Evolutionary conservation across 1,140 invertebrate genomes (phyloP), one percentile per base, ranked within the genome.

Genomic region (Sycobia sp.): DNA sequence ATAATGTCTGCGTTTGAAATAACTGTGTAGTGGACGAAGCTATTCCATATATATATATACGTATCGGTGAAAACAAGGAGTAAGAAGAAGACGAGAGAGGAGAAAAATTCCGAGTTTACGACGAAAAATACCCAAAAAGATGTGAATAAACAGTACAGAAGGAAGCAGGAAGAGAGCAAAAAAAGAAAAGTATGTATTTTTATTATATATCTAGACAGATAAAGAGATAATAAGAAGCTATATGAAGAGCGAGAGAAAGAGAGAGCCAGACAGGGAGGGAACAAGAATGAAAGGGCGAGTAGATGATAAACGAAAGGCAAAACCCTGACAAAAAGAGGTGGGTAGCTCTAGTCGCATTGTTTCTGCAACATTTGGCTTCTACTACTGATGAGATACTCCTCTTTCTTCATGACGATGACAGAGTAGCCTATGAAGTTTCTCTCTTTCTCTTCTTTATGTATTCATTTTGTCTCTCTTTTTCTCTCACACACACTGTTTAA

Each of bases 291-390:
- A 25, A 25, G 10, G n/a, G 29, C 27, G n/a, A 36, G 2, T 16
- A 47, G 18, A 54, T 11, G 47, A 62, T 47, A 18, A 38, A 27
- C 11, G 34, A 22, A 32, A 51, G 36, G 32, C 18, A 43, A 51
- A 44, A 46, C 23, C 18, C 2, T 3, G 32, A 14, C 16, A 13
- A 50, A 22, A 27, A 32, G 47, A 49, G 47, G 32, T 1, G 49
- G 32, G 20, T 22, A n/a, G 18, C n/a, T 29, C 22, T 18, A 4
- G 0, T 8, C 39, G 51, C 60, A 62, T 62, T 62, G 60, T 62
- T 62, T 62, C 60, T 49, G 60, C 60, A 62, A 62, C 60, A 62
- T 62, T 62, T 62, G 60, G 51, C 59, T 56, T 49, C 51, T 39
- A 49, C 44, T 36, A 34, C 60, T 56, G 43, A 54, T 54, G 50